Conservation (phyloP, 2,113 vertebrate species). For the Stomatorhinus ivindoensis region DNA sequence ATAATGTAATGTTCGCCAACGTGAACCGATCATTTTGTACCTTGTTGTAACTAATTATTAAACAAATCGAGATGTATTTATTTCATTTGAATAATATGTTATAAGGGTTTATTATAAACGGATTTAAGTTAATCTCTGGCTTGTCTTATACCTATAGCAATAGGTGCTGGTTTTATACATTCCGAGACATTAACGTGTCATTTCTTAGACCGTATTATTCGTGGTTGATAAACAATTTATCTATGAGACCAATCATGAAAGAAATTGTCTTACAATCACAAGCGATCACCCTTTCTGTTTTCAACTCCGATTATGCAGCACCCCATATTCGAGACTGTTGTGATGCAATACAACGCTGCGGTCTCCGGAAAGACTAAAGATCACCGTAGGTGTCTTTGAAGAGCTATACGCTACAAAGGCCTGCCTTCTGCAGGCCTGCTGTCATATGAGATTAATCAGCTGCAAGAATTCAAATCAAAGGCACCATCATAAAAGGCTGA, state of each 20-base stretch:
- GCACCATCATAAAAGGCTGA: not conserved
- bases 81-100: not conserved
- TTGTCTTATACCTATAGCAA: not conserved
- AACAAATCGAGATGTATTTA: not conserved
- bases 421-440: not conserved
- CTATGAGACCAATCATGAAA: not conserved
- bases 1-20: not conserved
- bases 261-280: not conserved
- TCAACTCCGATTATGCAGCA: not conserved
- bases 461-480: not conserved
- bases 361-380: not conserved
- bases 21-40: not conserved
- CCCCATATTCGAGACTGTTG: not conserved
- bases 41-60: not conserved
- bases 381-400: not conserved
- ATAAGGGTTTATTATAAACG: not conserved
- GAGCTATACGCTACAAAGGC: not conserved
- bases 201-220: not conserved
- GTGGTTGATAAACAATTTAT: slow-evolving; percentile 4
- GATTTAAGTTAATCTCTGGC: not conserved
- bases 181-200: slow-evolving; percentile 2
- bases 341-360: not conserved
- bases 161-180: not conserved
- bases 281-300: not conserved
- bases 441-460: not conserved